phyloP scores from a whole-genome alignment of 2,113 vertebrate species.

The Malaclemys terrapin region DNA sequence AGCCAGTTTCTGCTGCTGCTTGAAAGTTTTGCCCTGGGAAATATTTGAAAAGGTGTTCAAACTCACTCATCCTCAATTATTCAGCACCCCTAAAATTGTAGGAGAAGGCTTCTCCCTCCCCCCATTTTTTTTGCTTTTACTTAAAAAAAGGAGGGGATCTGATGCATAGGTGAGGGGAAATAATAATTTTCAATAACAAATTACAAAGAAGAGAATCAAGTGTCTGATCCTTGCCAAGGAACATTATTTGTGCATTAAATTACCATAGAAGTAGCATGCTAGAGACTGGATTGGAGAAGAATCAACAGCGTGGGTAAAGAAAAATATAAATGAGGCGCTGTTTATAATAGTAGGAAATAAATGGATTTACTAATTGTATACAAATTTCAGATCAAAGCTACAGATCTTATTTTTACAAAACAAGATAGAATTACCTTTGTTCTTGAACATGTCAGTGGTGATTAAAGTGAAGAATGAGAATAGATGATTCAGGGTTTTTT shows the following conservation, averaged over 20 bases:
- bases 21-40: conserved; percentile 4
- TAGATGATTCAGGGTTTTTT: accelerated
- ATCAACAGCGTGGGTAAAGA: neutral
- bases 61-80: conserved; percentile 12
- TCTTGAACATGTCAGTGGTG: neutral
- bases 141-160: neutral
- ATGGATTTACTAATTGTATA: neutral
- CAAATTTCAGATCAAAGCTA: neutral
- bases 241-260: neutral
- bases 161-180: neutral
- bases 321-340: neutral
- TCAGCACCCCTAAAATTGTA: neutral
- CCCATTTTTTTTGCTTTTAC: neutral
- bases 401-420: neutral
- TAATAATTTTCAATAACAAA: neutral
- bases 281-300: accelerated
- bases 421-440: neutral
- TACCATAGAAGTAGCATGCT: neutral
- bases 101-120: neutral
- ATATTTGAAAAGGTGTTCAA: conserved; percentile 5
- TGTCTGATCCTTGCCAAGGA: neutral
- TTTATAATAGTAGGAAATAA: neutral
- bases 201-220: neutral
- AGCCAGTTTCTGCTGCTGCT: conserved; percentile 1
- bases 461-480: neutral